Conservation (phyloP, 2,888 invertebrate species). For the Sarcophaga subvicina region DNA sequence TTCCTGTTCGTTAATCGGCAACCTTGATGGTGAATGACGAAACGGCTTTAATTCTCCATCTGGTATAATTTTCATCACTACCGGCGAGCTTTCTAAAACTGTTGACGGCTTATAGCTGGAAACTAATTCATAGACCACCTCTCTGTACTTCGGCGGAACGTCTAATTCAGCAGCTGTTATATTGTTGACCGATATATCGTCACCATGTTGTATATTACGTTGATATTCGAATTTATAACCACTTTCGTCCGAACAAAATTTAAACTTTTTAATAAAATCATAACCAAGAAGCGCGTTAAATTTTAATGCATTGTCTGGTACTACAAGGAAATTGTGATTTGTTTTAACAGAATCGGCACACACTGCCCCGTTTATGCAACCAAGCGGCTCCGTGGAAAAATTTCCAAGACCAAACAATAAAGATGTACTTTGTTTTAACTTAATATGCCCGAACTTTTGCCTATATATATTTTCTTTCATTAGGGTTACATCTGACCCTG, state of each 20-base stretch:
- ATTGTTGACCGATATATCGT: constrained; percentile 23
- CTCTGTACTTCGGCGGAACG: constrained; percentile 15
- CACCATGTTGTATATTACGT: background rate
- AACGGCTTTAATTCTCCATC: constrained; percentile 49
- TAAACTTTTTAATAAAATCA: constrained; percentile 38
- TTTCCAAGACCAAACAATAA: constrained; percentile 54
- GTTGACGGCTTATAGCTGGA: constrained; percentile 30
- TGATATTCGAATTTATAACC: constrained; percentile 33
- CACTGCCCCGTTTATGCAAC: constrained; percentile 27
- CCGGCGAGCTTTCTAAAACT: constrained; percentile 39
- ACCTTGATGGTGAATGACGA: constrained; percentile 39
- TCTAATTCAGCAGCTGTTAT: constrained; percentile 35
- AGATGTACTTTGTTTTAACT: constrained; percentile 24
- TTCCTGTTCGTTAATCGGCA: constrained; percentile 48
- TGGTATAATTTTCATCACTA: constrained; percentile 56
- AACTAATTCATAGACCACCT: background rate
- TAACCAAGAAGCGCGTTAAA: constrained; percentile 32
- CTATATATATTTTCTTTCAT: too few species aligned
- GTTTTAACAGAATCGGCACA: constrained; percentile 46
- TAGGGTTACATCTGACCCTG: too few species aligned
- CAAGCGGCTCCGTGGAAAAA: constrained; percentile 34
- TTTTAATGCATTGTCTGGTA: constrained; percentile 14
- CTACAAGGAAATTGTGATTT: constrained; percentile 19
- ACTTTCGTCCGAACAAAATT: background rate
- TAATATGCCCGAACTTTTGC: constrained; percentile 2